Base-by-base conservation (phyloP, 64 coral and sea anemone genomes). In the Montipora sp. region DNA sequence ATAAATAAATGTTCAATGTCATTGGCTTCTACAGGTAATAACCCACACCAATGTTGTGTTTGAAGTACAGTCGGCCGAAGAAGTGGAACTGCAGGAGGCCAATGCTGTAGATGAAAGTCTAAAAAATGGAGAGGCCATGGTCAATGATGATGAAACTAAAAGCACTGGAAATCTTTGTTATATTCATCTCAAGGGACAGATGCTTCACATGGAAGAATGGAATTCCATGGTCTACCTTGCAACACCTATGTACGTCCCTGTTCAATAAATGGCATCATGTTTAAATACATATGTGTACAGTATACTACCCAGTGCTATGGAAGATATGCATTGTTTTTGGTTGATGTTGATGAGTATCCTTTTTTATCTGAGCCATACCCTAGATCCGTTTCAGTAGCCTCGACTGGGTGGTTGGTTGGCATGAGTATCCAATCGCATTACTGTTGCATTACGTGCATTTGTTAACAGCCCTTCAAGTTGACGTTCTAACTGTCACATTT, bases 201-300 rank as follows among this genome's bases (percentile, higher is more conserved):
- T 97, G 95, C 48, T 97, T 58, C 90, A 83, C 66, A 94, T 97
- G 82, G 92, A 97, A 2, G 95, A 98, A 24, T 98, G 95, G 92
- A 85, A 98, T 58, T 87, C 95, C 3, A 91, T 98, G 51, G 95
- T 90, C 8, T 98, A 98, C 77, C 78, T 98, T 48, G 92, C 95
- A 15, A 98, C 95, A 50, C 95, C 95, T 5, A 93, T 98, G 95
- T 98, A 77, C 91, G 95, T 91, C 14, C 4, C 18, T 7, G 8
- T 63, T 3, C 3, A 14, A 12, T 63, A 63, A 14, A 8, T 57
- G 53, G 11, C 2, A 11, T 57, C 11, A 57, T 8, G 53, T 6
- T 57, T 57, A 57, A 57, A 8, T 57, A 36, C 36, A 36, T 36
- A 36, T 0, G 36, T 36, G 36, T 36, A 36, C 36, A 36, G 36